Base-by-base conservation (phyloP, 1,140 invertebrate genomes). In the Chymomyza costata region DNA sequence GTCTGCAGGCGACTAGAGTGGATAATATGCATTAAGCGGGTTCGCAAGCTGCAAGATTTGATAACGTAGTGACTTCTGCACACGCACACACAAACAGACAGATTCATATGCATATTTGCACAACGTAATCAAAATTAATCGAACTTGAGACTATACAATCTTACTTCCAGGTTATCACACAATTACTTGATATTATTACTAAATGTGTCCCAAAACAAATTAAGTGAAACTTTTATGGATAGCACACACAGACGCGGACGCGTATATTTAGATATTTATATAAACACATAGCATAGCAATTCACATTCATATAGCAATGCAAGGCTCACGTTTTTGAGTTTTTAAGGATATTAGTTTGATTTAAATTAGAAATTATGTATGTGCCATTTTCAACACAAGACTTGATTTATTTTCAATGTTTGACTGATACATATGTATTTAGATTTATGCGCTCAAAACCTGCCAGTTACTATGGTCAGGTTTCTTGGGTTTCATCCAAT, bases 381-480 rank as follows among this genome's bases (percentile, higher is more conserved):
- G 73, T 80, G 73, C 73, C 73, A 80, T 73, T 61, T 61, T 80
- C 16, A 56, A 67, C 41, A 43, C 62, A 80, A 78, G 73, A 78
- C 73, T 78, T 61, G 52, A 78, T 78, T 78, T 80, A 50, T 49
- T 73, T 71, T 76, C 14, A 25, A 71, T 48, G 63, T 63, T 66
- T 53, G 71, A 76, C 71, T 76, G 71, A 76, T 65, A 58, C 53
- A 58, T 58, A 76, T 46, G 53, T 44, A 48, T 47, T 37, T 19
- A 61, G 54, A 58, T 45, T 56, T 57, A 64, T 49, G 48, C 58
- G 44, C 43, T 57, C 46, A 41, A 38, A 45, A 46, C 54, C 58
- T 28, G 35, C 45, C 45, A 32, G 31, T 14, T 3, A 25, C 21
- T 25, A 25, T 25, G 21, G 21, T 3, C 3, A 8, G 3, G 8